Evolutionary conservation across 2,113 vertebrate species (phyloP).

Genomic region (Motacilla alba): DNA sequence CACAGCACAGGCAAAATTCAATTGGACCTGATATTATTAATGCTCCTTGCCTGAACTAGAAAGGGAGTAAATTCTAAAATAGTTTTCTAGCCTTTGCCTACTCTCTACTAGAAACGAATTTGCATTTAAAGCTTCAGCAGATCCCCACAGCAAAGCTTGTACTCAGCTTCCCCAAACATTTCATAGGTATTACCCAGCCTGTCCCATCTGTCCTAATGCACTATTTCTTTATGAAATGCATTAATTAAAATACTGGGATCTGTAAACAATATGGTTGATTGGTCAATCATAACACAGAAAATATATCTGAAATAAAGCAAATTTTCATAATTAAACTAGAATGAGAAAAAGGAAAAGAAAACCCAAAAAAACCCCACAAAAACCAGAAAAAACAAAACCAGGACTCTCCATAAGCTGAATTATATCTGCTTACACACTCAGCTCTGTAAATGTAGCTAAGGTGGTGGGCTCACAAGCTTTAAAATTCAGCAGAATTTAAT

Average conservation of each 20-base stretch:
- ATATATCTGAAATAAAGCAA: not conserved
- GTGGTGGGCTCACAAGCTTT: not conserved
- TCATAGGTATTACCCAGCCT: not conserved
- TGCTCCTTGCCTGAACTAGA: not conserved
- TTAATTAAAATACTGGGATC: not conserved
- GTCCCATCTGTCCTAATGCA: not conserved
- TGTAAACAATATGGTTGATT: not conserved
- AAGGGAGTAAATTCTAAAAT: not conserved
- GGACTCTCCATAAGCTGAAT: not conserved
- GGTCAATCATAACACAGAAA: not conserved
- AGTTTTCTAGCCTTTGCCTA: not conserved
- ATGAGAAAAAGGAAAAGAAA: not conserved
- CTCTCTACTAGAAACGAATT: not conserved
- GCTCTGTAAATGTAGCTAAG: not conserved
- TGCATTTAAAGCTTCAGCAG: not conserved
- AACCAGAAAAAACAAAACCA: accelerated
- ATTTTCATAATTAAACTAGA: not conserved
- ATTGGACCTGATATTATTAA: not conserved
- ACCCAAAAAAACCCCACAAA: not conserved
- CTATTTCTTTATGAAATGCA: not conserved
- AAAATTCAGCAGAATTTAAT: not conserved
- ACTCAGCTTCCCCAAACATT: not conserved
- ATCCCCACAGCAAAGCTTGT: not conserved
- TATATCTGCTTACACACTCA: not conserved
- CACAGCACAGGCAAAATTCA: not conserved